Base-by-base conservation (phyloP, 2,888 invertebrate genomes). In the Eupsilia transversa region DNA sequence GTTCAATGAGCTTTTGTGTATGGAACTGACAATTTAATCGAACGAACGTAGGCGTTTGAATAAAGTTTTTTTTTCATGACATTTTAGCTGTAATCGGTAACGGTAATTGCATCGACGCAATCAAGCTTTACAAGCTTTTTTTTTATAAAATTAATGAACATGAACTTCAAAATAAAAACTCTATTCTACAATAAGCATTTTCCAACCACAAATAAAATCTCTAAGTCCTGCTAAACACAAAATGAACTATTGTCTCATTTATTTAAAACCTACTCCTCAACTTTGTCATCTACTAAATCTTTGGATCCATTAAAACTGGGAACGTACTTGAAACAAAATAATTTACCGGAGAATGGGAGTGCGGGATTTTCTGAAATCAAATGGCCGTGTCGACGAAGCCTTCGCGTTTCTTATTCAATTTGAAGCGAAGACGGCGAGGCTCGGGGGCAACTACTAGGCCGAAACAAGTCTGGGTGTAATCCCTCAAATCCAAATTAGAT, bases 401-500 rank as follows among this genome's bases (percentile, higher is more conserved):
- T 89, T 92, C 91, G 89, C 89, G 89, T 89, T 91, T 91, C 91
- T 93, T 92, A 94, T 94, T 94, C 93, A 94, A 94, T 95, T 93
- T 92, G 89, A 90, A 89, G 88, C 90, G 91, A 92, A 92, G 92
- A 90, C 89, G 92, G 87, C 86, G 87, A 85, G 79, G 66, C 82
- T 87, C 86, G 88, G 85, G 88, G 87, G 89, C 90, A 92, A 92
- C 91, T 92, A 91, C 94, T 94, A 95, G 96, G 95, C 95, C 95
- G 95, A 96, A 95, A 95, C 95, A 95, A 95, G 94, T 93, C 94
- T 90, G 92, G 90, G 87, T 90, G 96, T 95, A 96, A 96, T 96
- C 96, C 94, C 92, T 95, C 94, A 96, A 96, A 96, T 96, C 96
- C 95, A 96, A 96, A 96, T 96, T 95, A 96, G 96, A 96, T 96